Conservation (phyloP, 2,797 vertebrate species). For the Danio choprae region DNA sequence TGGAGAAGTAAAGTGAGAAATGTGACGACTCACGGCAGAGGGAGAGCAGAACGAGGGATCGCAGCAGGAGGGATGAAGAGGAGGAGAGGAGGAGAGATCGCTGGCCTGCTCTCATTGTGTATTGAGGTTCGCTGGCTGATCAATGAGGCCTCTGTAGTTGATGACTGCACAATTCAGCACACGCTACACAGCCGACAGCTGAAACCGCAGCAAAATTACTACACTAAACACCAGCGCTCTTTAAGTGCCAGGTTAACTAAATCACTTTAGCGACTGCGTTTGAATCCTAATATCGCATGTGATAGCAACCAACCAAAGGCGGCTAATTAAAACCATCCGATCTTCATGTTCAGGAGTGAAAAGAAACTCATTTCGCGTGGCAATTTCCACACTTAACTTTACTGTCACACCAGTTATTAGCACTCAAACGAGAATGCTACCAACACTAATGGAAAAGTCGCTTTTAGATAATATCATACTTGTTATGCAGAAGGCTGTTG, state of each 20-base stretch:
- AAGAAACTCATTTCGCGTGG: constrained; percentile 10
- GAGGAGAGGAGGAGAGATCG: constrained; percentile 71
- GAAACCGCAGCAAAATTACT: constrained; percentile 45
- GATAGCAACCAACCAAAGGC: constrained; percentile 42
- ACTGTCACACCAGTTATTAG: constrained; percentile 32
- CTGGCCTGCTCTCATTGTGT: constrained; percentile 79
- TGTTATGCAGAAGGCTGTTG: background rate
- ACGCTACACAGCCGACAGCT: constrained; percentile 52
- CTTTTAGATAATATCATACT: background rate
- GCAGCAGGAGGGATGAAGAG: constrained; percentile 64
- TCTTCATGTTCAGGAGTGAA: constrained; percentile 38
- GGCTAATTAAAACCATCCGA: constrained; percentile 53
- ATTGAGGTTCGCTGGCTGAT: constrained; percentile 65
- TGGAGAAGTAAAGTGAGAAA: constrained; percentile 21
- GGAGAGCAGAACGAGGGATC: constrained; percentile 60
- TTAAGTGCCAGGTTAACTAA: constrained; percentile 47
- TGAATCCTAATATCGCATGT: constrained; percentile 28
- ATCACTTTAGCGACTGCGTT: constrained; percentile 40
- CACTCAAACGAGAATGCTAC: constrained; percentile 24
- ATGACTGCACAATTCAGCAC: constrained; percentile 44
- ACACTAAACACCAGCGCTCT: constrained; percentile 42
- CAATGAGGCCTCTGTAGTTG: constrained; percentile 67
- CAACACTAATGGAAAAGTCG: background rate
- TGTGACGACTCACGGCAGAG: constrained; percentile 63
- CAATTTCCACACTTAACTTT: constrained; percentile 51